Conservation (phyloP, 2,888 invertebrate genomes). For the Reticulitermes lucifugus region DNA sequence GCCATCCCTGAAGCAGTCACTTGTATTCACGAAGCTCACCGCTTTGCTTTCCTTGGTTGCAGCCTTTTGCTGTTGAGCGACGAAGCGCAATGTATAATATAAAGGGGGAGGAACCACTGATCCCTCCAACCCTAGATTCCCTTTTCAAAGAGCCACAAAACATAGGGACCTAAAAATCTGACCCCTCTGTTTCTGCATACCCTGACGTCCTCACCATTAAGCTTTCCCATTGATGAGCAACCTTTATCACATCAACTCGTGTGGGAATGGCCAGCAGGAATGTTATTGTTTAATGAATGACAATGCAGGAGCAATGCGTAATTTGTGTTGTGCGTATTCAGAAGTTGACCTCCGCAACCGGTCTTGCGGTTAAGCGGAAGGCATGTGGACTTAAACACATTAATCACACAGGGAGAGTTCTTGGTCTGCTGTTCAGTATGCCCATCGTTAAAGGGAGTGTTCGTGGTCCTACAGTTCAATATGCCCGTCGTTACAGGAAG, state of each 20-base stretch:
- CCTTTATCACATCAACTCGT: background rate
- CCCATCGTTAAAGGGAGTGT: too few species aligned
- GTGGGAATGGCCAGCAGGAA: constrained; percentile 5
- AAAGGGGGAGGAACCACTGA: constrained; percentile 14
- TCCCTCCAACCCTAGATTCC: background rate
- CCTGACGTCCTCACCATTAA: too few species aligned
- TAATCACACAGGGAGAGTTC: too few species aligned
- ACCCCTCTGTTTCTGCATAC: constrained; percentile 10
- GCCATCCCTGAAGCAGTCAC: constrained; percentile 21
- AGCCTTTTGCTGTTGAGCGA: constrained; percentile 36
- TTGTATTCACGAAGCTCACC: constrained; percentile 20
- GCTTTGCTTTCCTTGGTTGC: constrained; percentile 5
- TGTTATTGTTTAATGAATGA: constrained; percentile 1
- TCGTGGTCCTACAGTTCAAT: too few species aligned
- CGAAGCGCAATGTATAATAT: constrained; percentile 38
- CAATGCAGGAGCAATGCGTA: too few species aligned
- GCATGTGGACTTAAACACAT: too few species aligned
- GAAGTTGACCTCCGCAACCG: too few species aligned
- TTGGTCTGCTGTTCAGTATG: too few species aligned
- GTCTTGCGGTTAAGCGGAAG: too few species aligned
- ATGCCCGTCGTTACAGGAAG: too few species aligned
- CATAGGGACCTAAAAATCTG: background rate
- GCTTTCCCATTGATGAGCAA: too few species aligned
- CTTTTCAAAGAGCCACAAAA: constrained; percentile 26
- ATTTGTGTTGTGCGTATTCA: too few species aligned